Base-by-base conservation (phyloP, 1,140 invertebrate species). In the Coelopa frigida region DNA sequence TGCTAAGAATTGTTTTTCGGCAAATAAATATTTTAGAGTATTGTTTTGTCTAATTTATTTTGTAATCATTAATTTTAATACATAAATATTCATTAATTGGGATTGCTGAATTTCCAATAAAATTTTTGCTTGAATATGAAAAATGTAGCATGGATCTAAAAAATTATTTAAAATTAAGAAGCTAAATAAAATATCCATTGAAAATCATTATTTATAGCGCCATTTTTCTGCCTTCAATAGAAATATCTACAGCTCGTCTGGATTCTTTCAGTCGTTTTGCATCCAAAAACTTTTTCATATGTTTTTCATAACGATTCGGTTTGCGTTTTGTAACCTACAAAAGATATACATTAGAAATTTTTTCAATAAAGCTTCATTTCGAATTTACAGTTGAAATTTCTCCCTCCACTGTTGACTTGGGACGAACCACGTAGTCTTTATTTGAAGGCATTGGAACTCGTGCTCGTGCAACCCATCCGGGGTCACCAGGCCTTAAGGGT, bases 181-280 rank as follows among this genome's bases (percentile, higher is more conserved):
- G n/a, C n/a, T n/a, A n/a, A n/a, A n/a, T n/a, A n/a, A n/a, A n/a
- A n/a, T n/a, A n/a, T n/a, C n/a, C n/a, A n/a, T n/a, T n/a, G n/a
- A n/a, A n/a, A n/a, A n/a, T n/a, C n/a, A n/a, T n/a, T n/a, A n/a
- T 26, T 74, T 81, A 94, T 44, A 95, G 75, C 43, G 88, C 79
- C 91, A 97, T 95, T 75, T 94, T 94, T 54, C 91, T 75, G 14
- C 94, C 94, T 74, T 97, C 94, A 53, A 97, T 94, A 49, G 92
- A 95, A 59, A 97, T 96, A 58, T 83, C 80, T 35, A 96, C 88
- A 41, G 92, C 92, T 59, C 89, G 75, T 53, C 83, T 79, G 11
- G 80, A 74, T 61, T 88, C 82, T 59, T 82, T 82, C 54, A 83
- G 72, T 27, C 87, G 79, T 72, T 94, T 94, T 50, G 76, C 82